These are phyloP conservation scores for Cantharis flavilabris DNA, from an alignment of 2,888 invertebrate genomes.

Conservation along the genomic window DNA sequence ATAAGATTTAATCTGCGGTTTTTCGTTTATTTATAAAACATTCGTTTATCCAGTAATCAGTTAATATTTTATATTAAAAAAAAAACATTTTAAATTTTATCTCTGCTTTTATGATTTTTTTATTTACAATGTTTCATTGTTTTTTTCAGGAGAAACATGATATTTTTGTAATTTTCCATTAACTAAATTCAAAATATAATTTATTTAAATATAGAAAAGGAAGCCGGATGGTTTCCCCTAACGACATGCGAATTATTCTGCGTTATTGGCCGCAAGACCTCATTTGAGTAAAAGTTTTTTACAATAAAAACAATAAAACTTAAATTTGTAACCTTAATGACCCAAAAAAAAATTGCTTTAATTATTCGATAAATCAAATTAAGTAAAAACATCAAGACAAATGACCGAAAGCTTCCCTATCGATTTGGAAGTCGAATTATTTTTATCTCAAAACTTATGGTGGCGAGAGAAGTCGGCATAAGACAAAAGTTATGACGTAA, in stretches of 20 bases:
- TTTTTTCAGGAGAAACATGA: too few relatives aligned
- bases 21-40: too few relatives aligned
- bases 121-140: too few relatives aligned
- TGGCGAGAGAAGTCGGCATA: not conserved
- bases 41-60: too few relatives aligned
- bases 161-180: not conserved
- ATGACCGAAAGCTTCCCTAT: not conserved
- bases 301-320: not conserved
- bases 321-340: not conserved
- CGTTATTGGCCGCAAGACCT: not conserved
- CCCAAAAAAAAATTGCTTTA: not conserved
- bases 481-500: constrained; percentile 6
- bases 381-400: not conserved
- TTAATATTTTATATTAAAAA: too few relatives aligned
- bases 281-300: not conserved
- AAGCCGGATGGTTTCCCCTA: not conserved
- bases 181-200: not conserved
- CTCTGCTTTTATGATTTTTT: too few relatives aligned
- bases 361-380: not conserved
- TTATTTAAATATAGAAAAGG: not conserved
- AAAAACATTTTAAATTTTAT: too few relatives aligned
- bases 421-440: not conserved
- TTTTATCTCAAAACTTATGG: not conserved
- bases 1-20: too few relatives aligned
- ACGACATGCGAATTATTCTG: not conserved